Evolutionary conservation across 23 tunicate species (phyloP).

Genomic region (Corella eumyota): DNA sequence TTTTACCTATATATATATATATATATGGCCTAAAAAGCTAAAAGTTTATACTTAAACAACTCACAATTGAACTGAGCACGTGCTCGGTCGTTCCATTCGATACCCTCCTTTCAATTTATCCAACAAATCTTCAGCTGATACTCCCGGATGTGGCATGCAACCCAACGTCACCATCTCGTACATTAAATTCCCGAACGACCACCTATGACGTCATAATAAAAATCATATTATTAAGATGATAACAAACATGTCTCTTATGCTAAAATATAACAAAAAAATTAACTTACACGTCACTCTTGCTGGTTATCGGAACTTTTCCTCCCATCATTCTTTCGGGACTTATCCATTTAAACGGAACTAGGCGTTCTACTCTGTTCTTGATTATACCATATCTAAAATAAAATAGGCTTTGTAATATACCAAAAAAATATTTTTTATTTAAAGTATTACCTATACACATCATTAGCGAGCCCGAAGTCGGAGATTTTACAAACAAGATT

Average conservation of each 20-base stretch:
- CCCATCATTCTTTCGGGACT: constrained; percentile 91
- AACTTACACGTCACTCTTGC: constrained; percentile 85
- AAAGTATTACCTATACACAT: constrained; percentile 56
- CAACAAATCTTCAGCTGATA: constrained; percentile 22
- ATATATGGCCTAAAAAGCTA: background rate
- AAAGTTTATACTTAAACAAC: background rate
- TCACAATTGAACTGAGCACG: constrained; percentile 60
- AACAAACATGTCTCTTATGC: too few species aligned
- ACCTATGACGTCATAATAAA: too few species aligned
- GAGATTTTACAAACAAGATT: constrained; percentile 51
- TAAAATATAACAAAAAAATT: too few species aligned
- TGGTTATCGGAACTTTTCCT: constrained; percentile 67
- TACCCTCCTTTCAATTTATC: constrained; percentile 45
- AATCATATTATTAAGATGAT: too few species aligned
- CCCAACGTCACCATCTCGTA: constrained; percentile 85
- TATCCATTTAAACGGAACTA: constrained; percentile 71
- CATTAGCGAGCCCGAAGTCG: constrained; percentile 75
- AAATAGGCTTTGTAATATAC: too few species aligned
- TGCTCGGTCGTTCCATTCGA: constrained; percentile 56
- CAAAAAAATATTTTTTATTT: too few species aligned
- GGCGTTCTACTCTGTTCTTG: constrained; percentile 33
- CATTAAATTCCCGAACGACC: constrained; percentile 78
- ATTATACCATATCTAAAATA: constrained; percentile 47
- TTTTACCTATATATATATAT: too few species aligned
- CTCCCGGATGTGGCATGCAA: constrained; percentile 56